Percentiles rank a stretch among this genome's conserved stretches.
Conservation (phyloP, 37 sponge, comb jelly and placozoan genomes). For the Crambe crambe region DNA sequence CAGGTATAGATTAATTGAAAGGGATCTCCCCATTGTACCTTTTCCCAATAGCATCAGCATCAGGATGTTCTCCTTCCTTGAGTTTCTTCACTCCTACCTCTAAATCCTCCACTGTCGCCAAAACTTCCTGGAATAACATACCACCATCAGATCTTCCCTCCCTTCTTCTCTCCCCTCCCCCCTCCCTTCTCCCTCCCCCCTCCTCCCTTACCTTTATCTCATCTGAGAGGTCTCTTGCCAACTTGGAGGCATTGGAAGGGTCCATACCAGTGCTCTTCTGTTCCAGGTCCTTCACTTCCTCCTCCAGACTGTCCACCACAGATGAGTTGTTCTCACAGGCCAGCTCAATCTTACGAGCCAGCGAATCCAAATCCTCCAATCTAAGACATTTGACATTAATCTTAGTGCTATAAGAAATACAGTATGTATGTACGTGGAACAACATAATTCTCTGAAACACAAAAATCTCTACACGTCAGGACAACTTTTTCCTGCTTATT, state of each 20-base stretch:
- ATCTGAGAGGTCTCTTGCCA: constrained; percentile 13
- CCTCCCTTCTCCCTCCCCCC: too few relatives aligned
- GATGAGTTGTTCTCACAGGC: constrained; percentile 4
- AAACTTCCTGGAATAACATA: not conserved
- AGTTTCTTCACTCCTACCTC: constrained; percentile 22
- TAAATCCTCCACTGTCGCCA: constrained; percentile 7
- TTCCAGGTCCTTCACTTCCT: constrained; percentile 28
- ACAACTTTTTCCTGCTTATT: too few relatives aligned
- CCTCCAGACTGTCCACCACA: constrained; percentile 9
- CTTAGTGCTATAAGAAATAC: not conserved
- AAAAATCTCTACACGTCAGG: too few relatives aligned
- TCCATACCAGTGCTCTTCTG: constrained; percentile 9
- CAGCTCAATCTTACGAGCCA: constrained; percentile 24
- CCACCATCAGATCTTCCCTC: too few relatives aligned
- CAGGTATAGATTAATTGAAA: too few relatives aligned
- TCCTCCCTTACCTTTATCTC: constrained; percentile 11
- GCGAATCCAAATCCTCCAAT: constrained; percentile 11
- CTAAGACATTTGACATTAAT: constrained; percentile 5
- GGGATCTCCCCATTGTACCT: too few relatives aligned
- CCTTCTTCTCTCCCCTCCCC: too few relatives aligned
- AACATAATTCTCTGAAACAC: not conserved
- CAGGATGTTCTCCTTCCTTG: constrained; percentile 26
- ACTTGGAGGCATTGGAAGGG: constrained; percentile 10
- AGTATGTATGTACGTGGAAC: not conserved
- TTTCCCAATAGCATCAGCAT: constrained; percentile 9